Evolutionary conservation across 2,888 invertebrate genomes (phyloP), one percentile per base, ranked within the genome.

Genomic region (Prenolepis imparis): DNA sequence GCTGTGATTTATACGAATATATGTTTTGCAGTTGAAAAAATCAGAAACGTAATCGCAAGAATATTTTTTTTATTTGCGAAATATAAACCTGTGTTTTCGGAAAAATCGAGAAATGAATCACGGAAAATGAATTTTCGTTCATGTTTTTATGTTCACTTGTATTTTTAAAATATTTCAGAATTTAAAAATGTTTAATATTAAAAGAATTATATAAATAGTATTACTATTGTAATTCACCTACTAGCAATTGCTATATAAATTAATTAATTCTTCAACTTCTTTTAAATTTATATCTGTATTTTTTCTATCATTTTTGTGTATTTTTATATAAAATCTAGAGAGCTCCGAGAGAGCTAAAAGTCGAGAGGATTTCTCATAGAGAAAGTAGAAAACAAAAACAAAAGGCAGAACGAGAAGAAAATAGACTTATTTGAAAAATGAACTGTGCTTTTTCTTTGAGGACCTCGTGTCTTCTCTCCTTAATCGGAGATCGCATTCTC

Each of bases 381-480:
- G 36, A 6, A n/a, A 6, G 3, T 63, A 44, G 11, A 18, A 66
- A 21, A 21, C 11, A 15, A 66, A 5, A 9, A 21, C 9, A 18
- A 72, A 12, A 59, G 39, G 5, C 24, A 59, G n/a, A 55, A 32
- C 24, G 21, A 70, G 32, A 21, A 44, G 32, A 6, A 44, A 52
- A 52, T 52, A 52, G n/a, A 18, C 4, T n/a, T 48, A 18, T 28
- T 59, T 44, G 59, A 80, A 70, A 80, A 80, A 80, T 59, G 36
- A 44, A 59, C 32, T n/a, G 59, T 8, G 44, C n/a, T 44, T 61
- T 32, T 59, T 44, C 59, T 80, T 80, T 72, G 73, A 80, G 36
- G 32, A 18, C 18, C 3, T 67, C 5, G 18, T 66, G 5, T 57
- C 57, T 15, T 59, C 3, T 8, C 21, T 66, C 12, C 6, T 55